Evolutionary conservation across 2,113 vertebrate species (phyloP).

Genomic region (Epinephelus fuscoguttatus): DNA sequence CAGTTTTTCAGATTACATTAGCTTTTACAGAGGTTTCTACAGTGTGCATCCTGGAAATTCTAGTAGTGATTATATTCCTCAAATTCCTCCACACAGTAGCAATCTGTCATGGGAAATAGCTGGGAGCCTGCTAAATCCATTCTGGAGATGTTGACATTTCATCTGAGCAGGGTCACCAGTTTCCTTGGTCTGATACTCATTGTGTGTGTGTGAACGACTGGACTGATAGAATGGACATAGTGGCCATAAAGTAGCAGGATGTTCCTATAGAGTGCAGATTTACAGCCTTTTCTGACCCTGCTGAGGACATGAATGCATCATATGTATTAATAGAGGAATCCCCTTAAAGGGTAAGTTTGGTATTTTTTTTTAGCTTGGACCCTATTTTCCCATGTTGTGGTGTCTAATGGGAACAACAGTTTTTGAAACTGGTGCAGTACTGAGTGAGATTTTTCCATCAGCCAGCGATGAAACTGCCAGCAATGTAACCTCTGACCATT

Average conservation of each 20-base stretch:
- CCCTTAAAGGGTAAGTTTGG: no score
- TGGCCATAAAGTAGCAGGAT: neutral
- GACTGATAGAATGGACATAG: neutral
- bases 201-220: constrained; percentile 25
- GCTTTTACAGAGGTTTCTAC: neutral
- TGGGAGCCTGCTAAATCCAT: constrained; percentile 27
- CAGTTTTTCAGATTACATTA: neutral
- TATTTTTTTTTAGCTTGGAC: no score
- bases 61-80: constrained; percentile 20
- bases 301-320: neutral
- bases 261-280: neutral
- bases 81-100: constrained; percentile 7
- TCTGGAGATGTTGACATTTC: constrained; percentile 47
- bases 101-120: constrained; percentile 50
- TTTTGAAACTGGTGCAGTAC: no score
- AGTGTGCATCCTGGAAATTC: neutral
- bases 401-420: no score
- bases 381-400: no score
- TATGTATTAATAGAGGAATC: neutral
- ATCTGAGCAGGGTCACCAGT: constrained; percentile 44
- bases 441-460: no score
- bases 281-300: neutral
- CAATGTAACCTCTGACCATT: no score
- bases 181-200: constrained; percentile 45
- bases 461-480: no score